These are phyloP conservation scores for Trachelus tabidus DNA, from an alignment of 2,888 invertebrate species.

Conservation along the genomic window DNA sequence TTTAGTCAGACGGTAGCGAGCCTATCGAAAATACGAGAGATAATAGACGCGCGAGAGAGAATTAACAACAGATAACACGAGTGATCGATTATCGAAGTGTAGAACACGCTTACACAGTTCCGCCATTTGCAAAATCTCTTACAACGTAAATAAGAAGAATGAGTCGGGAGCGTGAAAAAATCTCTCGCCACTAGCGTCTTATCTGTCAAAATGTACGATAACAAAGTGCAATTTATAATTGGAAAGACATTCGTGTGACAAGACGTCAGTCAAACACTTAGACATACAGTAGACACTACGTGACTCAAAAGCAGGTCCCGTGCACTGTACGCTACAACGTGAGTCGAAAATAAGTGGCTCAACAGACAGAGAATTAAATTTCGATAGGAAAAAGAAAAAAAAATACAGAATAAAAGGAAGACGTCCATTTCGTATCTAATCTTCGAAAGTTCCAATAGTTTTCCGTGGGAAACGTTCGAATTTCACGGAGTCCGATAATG, in stretches of 20 bases:
- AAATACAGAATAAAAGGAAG: neutral
- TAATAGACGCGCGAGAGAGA: neutral
- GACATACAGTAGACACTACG: neutral
- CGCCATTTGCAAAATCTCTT: neutral
- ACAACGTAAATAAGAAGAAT: neutral
- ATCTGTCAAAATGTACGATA: neutral
- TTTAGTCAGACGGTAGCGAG: neutral
- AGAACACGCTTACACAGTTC: neutral
- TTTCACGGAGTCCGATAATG: conserved; percentile 5
- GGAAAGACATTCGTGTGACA: neutral
- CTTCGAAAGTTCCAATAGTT: neutral
- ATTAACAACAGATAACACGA: neutral
- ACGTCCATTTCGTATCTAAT: neutral
- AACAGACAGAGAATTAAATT: neutral
- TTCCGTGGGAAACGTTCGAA: conserved; percentile 15
- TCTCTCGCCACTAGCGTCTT: neutral
- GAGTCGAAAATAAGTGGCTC: neutral
- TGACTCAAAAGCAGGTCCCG: neutral
- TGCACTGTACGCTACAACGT: neutral
- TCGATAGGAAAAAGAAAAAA: neutral
- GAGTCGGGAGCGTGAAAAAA: neutral
- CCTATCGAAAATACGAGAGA: neutral
- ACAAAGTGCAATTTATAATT: neutral
- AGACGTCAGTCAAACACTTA: neutral
- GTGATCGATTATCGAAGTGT: neutral